These are phyloP conservation scores for Drosophila paranaensis DNA, from an alignment of 2,888 invertebrate species.

Conservation along the genomic window DNA sequence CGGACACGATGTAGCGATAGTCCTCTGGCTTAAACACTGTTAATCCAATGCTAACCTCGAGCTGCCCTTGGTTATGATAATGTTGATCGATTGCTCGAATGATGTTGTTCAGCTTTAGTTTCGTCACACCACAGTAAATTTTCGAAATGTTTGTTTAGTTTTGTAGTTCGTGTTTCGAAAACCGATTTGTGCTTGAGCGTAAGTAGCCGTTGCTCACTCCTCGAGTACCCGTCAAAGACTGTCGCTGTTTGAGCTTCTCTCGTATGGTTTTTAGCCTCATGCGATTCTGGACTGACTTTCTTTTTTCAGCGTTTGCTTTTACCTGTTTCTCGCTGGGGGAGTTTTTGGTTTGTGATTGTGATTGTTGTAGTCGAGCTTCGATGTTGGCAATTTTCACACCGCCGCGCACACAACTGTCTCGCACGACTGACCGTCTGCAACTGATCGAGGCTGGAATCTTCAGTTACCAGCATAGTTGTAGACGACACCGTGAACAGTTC, in stretches of 20 bases:
- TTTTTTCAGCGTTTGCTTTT: conserved; percentile 61
- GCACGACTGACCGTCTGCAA: conserved; percentile 83
- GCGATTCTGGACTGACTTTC: conserved; percentile 71
- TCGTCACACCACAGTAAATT: conserved; percentile 51
- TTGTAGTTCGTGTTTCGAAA: conserved; percentile 27
- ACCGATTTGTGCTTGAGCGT: conserved; percentile 45
- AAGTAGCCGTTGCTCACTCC: conserved; percentile 63
- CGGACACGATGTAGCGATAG: conserved; percentile 28
- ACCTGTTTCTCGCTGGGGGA: conserved; percentile 70
- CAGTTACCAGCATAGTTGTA: conserved; percentile 82
- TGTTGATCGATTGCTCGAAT: conserved; percentile 27
- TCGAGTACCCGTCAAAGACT: conserved; percentile 80
- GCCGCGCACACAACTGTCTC: conserved; percentile 82
- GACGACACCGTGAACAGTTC: conserved; percentile 27
- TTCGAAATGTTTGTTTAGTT: conserved; percentile 23
- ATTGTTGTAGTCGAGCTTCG: conserved; percentile 58
- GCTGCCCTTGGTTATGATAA: conserved; percentile 40
- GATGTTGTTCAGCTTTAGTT: conserved; percentile 37
- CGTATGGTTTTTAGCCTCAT: conserved; percentile 77
- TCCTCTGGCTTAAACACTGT: conserved; percentile 55
- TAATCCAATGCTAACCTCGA: conserved; percentile 59
- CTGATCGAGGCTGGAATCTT: conserved; percentile 79
- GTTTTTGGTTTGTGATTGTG: conserved; percentile 56
- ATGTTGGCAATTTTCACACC: conserved; percentile 70
- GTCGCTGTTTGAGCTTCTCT: conserved; percentile 78